phyloP scores from a whole-genome alignment of 2,113 vertebrate species.

The Butorides virescens region DNA sequence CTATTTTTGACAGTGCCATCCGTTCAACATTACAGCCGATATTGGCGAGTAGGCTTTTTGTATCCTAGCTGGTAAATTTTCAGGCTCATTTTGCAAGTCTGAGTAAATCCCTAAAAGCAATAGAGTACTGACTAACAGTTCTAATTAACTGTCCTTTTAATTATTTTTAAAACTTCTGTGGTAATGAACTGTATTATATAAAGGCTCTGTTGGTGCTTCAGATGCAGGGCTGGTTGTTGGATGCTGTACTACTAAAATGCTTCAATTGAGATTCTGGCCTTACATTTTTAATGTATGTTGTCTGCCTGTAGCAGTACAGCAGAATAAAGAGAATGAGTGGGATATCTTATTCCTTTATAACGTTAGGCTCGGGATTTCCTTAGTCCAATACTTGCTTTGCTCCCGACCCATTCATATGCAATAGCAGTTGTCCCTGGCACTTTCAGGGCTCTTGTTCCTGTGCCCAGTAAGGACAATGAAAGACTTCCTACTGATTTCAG shows the following conservation, averaged over 20 bases:
- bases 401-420: not conserved
- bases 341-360: not conserved
- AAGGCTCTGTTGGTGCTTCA: not conserved
- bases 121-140: not conserved
- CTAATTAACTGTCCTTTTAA: not conserved
- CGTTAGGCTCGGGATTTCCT: not conserved
- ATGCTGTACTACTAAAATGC: not conserved
- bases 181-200: not conserved
- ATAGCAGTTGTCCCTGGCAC: not conserved
- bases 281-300: not conserved
- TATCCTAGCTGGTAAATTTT: not conserved
- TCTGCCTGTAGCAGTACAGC: not conserved
- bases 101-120: not conserved
- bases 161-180: not conserved
- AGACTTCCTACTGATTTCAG: not conserved
- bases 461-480: not conserved
- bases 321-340: not conserved
- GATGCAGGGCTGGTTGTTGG: not conserved
- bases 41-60: not conserved
- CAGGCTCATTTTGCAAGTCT: not conserved
- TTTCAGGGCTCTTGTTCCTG: not conserved
- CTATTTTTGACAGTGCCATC: not conserved
- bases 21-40: not conserved
- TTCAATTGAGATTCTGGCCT: not conserved
- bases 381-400: not conserved